phyloP scores from a whole-genome alignment of 2,797 vertebrate genomes.

The Falco concolor region DNA sequence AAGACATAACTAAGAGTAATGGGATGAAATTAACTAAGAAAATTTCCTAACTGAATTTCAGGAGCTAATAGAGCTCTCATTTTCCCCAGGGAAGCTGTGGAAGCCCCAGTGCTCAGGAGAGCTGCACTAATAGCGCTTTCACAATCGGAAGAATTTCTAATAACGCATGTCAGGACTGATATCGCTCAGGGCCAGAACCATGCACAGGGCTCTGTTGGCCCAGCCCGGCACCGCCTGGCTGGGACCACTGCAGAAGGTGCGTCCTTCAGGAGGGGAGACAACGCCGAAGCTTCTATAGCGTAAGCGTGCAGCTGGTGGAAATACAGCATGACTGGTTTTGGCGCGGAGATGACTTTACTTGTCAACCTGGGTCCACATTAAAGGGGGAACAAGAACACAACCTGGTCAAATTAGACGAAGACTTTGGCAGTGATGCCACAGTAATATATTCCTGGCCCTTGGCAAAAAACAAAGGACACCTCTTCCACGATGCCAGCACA shows the following conservation, averaged over 20 bases:
- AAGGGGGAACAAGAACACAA: neutral
- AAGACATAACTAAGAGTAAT: conserved; percentile 67
- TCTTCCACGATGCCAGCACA: neutral
- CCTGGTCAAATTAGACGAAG: neutral
- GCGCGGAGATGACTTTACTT: rapidly evolving
- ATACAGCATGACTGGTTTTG: rapidly evolving
- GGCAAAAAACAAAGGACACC: neutral
- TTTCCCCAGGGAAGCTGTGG: conserved; percentile 51
- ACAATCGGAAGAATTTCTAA: conserved; percentile 42
- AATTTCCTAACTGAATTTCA: conserved; percentile 68
- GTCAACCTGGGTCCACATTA: rapidly evolving
- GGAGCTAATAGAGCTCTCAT: conserved; percentile 56
- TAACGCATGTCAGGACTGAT: conserved; percentile 5
- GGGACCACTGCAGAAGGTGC: neutral
- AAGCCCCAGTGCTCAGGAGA: conserved; percentile 47
- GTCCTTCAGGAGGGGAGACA: neutral
- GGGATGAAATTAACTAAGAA: conserved; percentile 65
- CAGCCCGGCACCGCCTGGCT: rapidly evolving
- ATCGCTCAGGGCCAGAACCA: neutral
- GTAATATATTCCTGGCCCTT: neutral
- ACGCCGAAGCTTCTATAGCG: rapidly evolving
- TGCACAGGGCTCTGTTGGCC: neutral
- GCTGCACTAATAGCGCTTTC: conserved; percentile 28
- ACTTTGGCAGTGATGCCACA: neutral
- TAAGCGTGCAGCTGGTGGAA: neutral